Base-by-base conservation (phyloP, 1,140 invertebrate species). In the Neomicropteryx cornuta region DNA sequence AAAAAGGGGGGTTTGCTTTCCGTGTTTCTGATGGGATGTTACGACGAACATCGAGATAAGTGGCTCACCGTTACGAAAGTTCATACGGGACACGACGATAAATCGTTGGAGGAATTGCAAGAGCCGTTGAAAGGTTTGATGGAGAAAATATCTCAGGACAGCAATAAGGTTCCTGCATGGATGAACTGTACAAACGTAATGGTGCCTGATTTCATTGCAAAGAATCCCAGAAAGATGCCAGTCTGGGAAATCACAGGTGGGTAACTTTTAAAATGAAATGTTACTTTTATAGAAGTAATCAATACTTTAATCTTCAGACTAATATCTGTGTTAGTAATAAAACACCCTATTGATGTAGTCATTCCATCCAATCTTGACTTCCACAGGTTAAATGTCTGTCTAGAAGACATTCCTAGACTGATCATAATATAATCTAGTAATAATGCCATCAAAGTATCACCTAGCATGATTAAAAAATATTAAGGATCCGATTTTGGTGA, bases 1-100 rank as follows among this genome's bases (percentile, higher is more conserved):
- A 83, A 85, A 50, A 94, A 93, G 72, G 89, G 90, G 42, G 90
- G 90, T 2, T 83, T 93, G 62, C 84, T 91, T 73, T 94, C 89
- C 11, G 76, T 92, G 27, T 95, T 95, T 56, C 65, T 96, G 10
- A 92, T 95, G 87, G 90, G 92, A 1, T 90, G 86, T 50, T 81
- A 81, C 41, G 81, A 94, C 57, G 65, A 66, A 18, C 53, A 53
- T 1, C 71, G 58, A n/a, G 65, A 77, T 27, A 63, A 71, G 19
- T 94, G 86, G 81, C 77, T 84, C 35, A 93, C 89, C 0, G 89
- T 94, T 0, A 91, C 85, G 0, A 89, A 89, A 69, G 82, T 90
- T 4, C 81, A 89, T 57, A 76, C 79, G 3, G 90, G 90, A 0
- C 77, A 89, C 41, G 88, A 94, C 56, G 91, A 95, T 57, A 77